Conservation (phyloP, 2,113 vertebrate genomes). For the Aphyosemion australe region DNA sequence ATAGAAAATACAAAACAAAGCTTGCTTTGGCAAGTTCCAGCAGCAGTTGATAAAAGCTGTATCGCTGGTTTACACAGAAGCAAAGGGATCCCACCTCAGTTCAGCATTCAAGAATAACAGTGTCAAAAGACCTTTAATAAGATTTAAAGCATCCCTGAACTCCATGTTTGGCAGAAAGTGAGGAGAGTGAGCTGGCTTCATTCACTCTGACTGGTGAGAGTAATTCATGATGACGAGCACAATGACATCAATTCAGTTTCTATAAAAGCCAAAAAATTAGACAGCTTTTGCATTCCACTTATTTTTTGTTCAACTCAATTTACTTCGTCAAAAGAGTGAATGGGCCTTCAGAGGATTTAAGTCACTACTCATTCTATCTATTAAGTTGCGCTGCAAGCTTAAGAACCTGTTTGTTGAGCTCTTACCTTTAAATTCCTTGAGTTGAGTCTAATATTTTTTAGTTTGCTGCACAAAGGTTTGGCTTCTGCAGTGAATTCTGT, state of each 20-base stretch:
- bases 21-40: background rate
- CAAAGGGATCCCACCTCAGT: conserved; percentile 1
- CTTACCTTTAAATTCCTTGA: no score
- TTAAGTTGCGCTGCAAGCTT: no score
- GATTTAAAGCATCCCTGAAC: conserved; percentile 1
- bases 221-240: background rate
- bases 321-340: no score
- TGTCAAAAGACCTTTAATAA: background rate
- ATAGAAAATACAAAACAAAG: conserved; percentile 6
- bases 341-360: no score
- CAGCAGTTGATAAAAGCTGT: background rate
- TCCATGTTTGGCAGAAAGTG: background rate
- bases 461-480: no score
- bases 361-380: no score
- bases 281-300: no score
- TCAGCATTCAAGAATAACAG: conserved; percentile 3
- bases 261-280: no score
- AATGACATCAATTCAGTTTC: background rate
- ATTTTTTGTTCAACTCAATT: no score
- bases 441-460: no score
- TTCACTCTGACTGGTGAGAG: background rate
- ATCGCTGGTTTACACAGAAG: background rate
- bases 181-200: background rate
- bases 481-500: no score
- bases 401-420: no score